Conservation (phyloP, 1,140 invertebrate genomes). For the Gonioctena quinquepunctata region DNA sequence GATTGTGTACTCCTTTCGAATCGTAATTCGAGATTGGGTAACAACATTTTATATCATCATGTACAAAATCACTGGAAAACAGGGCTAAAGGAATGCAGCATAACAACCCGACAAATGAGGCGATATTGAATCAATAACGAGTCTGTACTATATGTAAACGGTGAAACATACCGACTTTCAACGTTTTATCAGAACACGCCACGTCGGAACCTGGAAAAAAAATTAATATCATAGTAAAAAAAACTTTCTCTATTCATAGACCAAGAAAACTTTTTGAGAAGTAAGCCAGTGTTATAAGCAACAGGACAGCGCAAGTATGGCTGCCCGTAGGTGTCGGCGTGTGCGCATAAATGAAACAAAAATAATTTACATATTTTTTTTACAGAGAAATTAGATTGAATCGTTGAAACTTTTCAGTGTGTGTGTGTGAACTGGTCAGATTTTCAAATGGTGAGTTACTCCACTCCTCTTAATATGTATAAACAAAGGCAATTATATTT, state of each 20-base stretch:
- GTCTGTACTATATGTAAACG: not conserved
- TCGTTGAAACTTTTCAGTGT: too few relatives aligned
- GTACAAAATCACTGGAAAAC: not conserved
- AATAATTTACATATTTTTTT: too few relatives aligned
- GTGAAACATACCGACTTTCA: not conserved
- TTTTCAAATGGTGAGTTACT: too few relatives aligned
- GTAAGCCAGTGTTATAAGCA: too few relatives aligned
- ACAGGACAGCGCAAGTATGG: too few relatives aligned
- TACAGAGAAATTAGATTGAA: too few relatives aligned
- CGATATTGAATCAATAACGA: not conserved
- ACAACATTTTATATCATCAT: not conserved
- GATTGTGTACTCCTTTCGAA: not conserved
- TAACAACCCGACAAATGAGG: not conserved
- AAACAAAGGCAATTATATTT: too few relatives aligned
- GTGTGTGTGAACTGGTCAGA: too few relatives aligned
- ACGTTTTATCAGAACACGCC: not conserved
- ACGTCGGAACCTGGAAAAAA: slow-evolving; percentile 2
- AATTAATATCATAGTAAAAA: not conserved
- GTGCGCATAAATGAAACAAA: too few relatives aligned
- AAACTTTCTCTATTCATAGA: not conserved
- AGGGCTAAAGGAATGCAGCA: not conserved
- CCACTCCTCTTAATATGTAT: too few relatives aligned
- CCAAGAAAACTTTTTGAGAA: too few relatives aligned
- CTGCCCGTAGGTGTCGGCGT: too few relatives aligned
- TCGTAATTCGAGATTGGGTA: not conserved